Evolutionary conservation across 1,140 invertebrate species (phyloP).

Genomic region (Telenomus remus): DNA sequence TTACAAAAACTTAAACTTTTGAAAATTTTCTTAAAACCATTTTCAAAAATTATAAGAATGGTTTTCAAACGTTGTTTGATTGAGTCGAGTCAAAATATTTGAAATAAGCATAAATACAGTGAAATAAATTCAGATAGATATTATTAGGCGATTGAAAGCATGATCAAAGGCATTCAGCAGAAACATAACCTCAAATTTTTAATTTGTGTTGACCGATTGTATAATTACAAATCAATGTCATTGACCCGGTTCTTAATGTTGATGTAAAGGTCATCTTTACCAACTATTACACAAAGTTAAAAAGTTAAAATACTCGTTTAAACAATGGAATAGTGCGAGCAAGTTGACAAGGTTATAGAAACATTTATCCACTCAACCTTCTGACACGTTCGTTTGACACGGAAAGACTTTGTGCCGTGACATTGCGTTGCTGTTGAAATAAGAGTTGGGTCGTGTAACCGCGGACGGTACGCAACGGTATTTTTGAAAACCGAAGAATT

Average conservation of each 20-base stretch:
- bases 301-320: not conserved
- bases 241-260: not conserved
- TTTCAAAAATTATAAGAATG: too few species aligned
- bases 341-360: not conserved
- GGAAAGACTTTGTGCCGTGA: not conserved
- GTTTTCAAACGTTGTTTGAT: too few species aligned
- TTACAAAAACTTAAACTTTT: too few species aligned
- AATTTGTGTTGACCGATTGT: not conserved
- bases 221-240: not conserved
- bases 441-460: not conserved
- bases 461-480: not conserved
- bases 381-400: not conserved
- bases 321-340: not conserved
- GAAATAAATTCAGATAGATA: too few species aligned
- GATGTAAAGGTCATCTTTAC: not conserved
- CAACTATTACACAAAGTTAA: not conserved
- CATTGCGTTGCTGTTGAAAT: not conserved
- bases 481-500: not conserved
- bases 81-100: too few species aligned
- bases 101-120: too few species aligned
- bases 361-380: not conserved
- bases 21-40: too few species aligned
- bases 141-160: not conserved
- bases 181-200: not conserved
- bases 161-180: not conserved